Base-by-base conservation (phyloP, 2,888 invertebrate species). In the Aricia artaxerxes region DNA sequence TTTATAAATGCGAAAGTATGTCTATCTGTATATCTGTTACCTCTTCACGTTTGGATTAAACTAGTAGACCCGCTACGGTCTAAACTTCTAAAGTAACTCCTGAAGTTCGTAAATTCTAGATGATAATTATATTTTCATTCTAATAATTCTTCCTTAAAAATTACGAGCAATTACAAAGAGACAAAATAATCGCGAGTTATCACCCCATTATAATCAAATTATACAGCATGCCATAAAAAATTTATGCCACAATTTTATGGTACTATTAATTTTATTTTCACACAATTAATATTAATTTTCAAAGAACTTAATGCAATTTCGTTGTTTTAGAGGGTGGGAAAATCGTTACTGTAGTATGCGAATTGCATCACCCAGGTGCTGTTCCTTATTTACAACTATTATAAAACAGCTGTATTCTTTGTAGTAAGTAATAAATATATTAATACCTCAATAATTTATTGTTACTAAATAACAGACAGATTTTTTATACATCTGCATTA, bases 191-290 rank as follows among this genome's bases (percentile, higher is more conserved):
- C 38, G 69, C 69, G 35, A 69, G 69, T 69, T 69, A 69, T 69
- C 69, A 69, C 69, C 35, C 38, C 13, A 69, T 69, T 38, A 69
- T 35, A 35, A 69, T 69, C 5, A 35, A 35, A 69, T 69, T 35
- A 69, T 16, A 35, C 35, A 35, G 69, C 69, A 64, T 11, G 64
- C 31, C 13, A 69, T 69, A 69, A 69, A 35, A 69, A 16, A 1
- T 69, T 35, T 69, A 69, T 69, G 4, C 35, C 69, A 31, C 11
- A 44, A 24, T 75, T 75, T 49, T 75, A 75, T 75, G 31, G 75
- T 38, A 75, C 75, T 75, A 75, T 75, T 75, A 49, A 75, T 13
- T 75, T 24, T 49, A 75, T 75, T 75, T 75, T 75, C 75, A 49
- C 75, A 75, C 49, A 31, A 24, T 44, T 9, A 44, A 24, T 31